Conservation (phyloP, 2,113 vertebrate species). For the Nipponia nippon region DNA sequence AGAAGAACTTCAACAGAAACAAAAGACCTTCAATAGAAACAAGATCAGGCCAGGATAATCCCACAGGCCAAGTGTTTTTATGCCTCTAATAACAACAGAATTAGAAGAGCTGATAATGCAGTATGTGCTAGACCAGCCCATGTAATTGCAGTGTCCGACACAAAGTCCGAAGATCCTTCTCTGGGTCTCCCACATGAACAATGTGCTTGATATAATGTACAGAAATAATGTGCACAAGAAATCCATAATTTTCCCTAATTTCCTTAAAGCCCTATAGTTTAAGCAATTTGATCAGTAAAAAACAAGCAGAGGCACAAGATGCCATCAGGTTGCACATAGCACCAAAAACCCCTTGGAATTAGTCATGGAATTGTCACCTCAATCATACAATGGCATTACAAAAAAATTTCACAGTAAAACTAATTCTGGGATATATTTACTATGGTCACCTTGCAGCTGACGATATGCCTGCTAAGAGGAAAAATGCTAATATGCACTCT, state of each 20-base stretch:
- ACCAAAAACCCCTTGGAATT: not conserved
- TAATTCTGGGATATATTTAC: not conserved
- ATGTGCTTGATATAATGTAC: not conserved
- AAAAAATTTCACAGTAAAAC: not conserved
- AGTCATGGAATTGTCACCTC: not conserved
- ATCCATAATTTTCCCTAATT: not conserved
- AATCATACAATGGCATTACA: not conserved
- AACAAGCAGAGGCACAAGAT: not conserved
- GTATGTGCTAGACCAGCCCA: not conserved
- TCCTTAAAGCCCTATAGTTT: not conserved
- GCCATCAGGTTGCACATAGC: not conserved
- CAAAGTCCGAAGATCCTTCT: not conserved
- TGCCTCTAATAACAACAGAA: not conserved
- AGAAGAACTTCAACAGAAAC: not conserved
- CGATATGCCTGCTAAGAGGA: not conserved
- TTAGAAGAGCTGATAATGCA: not conserved
- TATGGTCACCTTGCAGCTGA: not conserved
- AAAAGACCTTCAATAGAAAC: not conserved
- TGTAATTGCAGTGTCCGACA: not conserved
- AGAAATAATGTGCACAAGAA: not conserved
- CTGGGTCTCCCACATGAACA: not conserved
- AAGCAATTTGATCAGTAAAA: not conserved
- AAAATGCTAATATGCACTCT: not conserved
- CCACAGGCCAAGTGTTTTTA: not conserved
- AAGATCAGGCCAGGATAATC: not conserved